These are phyloP conservation scores for Scalopus aquaticus DNA, from an alignment of 2,113 vertebrate species.

Conservation along the genomic window DNA sequence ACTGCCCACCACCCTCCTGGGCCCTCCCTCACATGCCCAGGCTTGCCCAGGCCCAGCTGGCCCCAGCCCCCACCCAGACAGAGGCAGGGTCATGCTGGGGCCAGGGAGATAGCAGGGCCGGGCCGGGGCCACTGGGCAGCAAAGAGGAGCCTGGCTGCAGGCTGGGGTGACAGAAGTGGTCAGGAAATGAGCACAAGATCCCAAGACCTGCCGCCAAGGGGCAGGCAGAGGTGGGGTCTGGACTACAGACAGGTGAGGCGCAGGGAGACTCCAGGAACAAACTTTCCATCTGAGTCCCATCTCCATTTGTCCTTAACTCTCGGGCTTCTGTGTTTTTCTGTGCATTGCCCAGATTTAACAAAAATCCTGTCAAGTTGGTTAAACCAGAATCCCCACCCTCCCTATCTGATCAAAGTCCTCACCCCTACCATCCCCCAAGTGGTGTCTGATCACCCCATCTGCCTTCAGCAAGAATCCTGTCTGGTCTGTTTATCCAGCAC, in stretches of 20 bases:
- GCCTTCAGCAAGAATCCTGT: slow-evolving; percentile 12
- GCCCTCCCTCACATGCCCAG: no score
- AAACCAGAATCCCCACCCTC: background rate
- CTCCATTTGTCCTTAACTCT: no score
- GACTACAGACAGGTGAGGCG: background rate
- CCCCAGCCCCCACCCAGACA: no score
- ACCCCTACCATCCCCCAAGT: no score
- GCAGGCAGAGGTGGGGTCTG: background rate
- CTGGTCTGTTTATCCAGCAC: background rate
- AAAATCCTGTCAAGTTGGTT: slow-evolving; percentile 6
- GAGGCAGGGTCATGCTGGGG: no score
- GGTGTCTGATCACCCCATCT: background rate
- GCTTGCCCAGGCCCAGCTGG: background rate
- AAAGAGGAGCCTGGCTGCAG: background rate
- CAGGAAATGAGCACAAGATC: background rate
- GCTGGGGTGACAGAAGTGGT: background rate
- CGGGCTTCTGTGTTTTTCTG: background rate
- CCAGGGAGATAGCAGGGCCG: no score
- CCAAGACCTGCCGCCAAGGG: background rate
- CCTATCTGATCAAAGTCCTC: background rate
- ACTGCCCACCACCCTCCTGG: background rate
- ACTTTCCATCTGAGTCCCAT: background rate
- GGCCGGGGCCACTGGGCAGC: background rate
- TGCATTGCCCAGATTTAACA: background rate
- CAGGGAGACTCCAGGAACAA: background rate